Percentiles rank a stretch among this genome's conserved stretches.
These are phyloP conservation scores for Drosophila trapezifrons DNA, from an alignment of 1,140 invertebrate species.

Conservation along the genomic window DNA sequence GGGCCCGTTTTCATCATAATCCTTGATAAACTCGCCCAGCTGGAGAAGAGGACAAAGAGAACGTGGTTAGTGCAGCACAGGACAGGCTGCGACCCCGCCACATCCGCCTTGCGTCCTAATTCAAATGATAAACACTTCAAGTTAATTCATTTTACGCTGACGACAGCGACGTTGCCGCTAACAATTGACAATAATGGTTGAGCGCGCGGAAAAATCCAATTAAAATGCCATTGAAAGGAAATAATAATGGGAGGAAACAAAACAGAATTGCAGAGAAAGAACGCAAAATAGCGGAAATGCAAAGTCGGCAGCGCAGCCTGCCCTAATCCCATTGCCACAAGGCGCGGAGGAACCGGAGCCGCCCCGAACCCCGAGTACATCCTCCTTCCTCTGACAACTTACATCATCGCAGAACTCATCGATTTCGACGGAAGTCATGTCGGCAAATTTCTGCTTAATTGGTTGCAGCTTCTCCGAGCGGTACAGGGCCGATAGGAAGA, in stretches of 20 bases:
- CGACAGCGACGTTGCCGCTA: conserved; percentile 56
- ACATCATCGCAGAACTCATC: conserved; percentile 88
- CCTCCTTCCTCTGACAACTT: conserved; percentile 47
- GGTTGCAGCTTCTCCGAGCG: conserved; percentile 88
- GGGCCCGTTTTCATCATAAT: conserved; percentile 90
- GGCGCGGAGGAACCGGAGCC: conserved; percentile 14
- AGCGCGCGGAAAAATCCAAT: conserved; percentile 83
- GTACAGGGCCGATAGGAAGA: conserved; percentile 88
- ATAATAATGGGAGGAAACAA: conserved; percentile 83
- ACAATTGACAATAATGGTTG: conserved; percentile 83
- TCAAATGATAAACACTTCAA: conserved; percentile 84
- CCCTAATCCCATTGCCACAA: conserved; percentile 10
- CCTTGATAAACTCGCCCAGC: conserved; percentile 88
- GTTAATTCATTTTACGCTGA: conserved; percentile 83
- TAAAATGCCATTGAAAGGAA: conserved; percentile 84
- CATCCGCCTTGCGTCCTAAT: conserved; percentile 60
- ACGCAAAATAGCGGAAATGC: conserved; percentile 78
- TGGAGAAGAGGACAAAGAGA: conserved; percentile 26
- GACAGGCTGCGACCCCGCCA: conserved; percentile 3
- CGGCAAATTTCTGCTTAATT: conserved; percentile 91
- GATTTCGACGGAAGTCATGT: conserved; percentile 90
- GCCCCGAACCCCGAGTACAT: conserved; percentile 8
- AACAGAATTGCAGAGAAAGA: conserved; percentile 71
- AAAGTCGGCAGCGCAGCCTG: conserved; percentile 41
- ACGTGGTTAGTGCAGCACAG: conserved; percentile 36